Base-by-base conservation (phyloP, 2,888 invertebrate species). In the Dynastes grantii region DNA sequence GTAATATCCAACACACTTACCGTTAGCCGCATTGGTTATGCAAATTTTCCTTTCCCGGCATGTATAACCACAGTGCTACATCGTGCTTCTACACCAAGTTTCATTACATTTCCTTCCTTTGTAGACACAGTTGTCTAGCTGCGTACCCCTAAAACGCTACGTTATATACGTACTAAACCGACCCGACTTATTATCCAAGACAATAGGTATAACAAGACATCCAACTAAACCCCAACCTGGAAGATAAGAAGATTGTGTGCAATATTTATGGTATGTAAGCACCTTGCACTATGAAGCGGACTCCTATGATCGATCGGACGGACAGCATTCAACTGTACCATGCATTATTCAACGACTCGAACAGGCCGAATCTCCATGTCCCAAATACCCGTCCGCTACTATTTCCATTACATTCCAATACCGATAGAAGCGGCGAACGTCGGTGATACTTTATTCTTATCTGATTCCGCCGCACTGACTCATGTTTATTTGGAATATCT, bases 261-360 rank as follows among this genome's bases (percentile, higher is more conserved):
- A 82, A 83, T 83, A 83, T 83, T 83, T 85, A 87, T 87, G 85
- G 85, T 86, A 87, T 87, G 86, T 85, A 86, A 86, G 86, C 85
- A 64, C 29, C 84, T 82, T 85, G 84, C 85, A 86, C 84, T 84
- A 80, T 83, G 84, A 84, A 86, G 85, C 86, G 84, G 86, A 84
- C 83, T 82, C 81, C 64, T 13, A 84, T 87, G 86, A 87, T 86
- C 86, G 86, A 87, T 86, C 85, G 32, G 85, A 84, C 84, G 84
- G 85, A 86, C 85, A 84, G n/a, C 53, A 70, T 70, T 84, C 84
- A 83, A 84, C 81, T 82, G 81, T 81, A 80, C 77, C 79, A 86
- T 87, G 85, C 85, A 86, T 86, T 86, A 87, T 86, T 87, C 87
- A 86, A 80, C 79, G 81, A 81, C 78, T 81, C 82, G 84, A 82